phyloP scores from a whole-genome alignment of 2,113 vertebrate genomes.

The Gymnorhina tibicen region DNA sequence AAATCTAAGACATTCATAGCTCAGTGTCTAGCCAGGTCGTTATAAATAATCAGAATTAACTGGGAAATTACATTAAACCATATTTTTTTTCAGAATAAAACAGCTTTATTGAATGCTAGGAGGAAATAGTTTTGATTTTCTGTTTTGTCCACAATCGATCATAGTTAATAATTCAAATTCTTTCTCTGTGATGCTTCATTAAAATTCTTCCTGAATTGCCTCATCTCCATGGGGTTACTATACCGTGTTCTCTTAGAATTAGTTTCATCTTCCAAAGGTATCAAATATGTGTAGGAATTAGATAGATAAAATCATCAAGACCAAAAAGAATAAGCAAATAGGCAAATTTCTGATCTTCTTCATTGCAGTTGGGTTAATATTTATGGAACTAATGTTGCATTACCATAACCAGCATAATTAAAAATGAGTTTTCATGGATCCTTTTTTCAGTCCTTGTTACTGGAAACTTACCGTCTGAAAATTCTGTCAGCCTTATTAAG shows the following conservation, averaged over 20 bases:
- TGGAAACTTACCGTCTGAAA: not conserved
- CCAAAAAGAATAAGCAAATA: not conserved
- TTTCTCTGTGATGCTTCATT: conserved; percentile 31
- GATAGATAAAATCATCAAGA: not conserved
- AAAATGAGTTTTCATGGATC: not conserved
- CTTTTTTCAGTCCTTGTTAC: not conserved
- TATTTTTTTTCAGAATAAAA: not conserved
- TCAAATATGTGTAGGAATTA: not conserved
- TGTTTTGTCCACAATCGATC: not conserved
- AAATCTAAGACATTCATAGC: not conserved
- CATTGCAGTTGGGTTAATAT: not conserved
- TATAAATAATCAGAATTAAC: not conserved
- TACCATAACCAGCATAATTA: not conserved
- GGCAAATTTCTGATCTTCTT: not conserved
- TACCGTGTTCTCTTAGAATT: conserved; percentile 15
- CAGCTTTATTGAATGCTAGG: not conserved
- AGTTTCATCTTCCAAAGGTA: conserved; percentile 6
- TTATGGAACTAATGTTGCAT: not conserved
- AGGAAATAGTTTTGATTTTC: not conserved
- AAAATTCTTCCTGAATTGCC: conserved; percentile 58
- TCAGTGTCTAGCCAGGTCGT: not conserved
- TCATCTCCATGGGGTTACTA: conserved; percentile 17
- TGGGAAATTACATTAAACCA: not conserved
- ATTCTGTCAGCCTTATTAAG: not conserved
- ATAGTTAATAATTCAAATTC: not conserved